These are phyloP conservation scores for Epinotia brunnichana DNA, from an alignment of 2,888 invertebrate species.

Conservation along the genomic window DNA sequence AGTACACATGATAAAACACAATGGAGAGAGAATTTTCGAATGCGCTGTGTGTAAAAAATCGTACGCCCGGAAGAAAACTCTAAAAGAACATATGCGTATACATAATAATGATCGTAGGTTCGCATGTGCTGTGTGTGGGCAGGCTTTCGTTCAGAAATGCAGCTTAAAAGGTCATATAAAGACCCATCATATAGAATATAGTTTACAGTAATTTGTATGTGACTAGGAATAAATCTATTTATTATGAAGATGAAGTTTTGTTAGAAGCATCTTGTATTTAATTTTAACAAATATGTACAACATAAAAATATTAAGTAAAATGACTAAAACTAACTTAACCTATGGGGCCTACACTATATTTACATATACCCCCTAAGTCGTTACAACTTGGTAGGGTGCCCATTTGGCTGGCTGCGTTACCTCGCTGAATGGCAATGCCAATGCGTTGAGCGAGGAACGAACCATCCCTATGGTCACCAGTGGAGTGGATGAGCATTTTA, in stretches of 20 bases:
- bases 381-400: no score
- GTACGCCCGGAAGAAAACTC: slow-evolving; percentile 62
- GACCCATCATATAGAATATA: slow-evolving; percentile 53
- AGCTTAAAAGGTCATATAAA: slow-evolving; percentile 76
- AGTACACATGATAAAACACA: slow-evolving; percentile 46
- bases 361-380: no score
- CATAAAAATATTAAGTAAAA: no score
- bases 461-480: no score
- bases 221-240: not conserved
- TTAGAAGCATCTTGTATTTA: no score
- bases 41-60: slow-evolving; percentile 51
- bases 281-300: no score
- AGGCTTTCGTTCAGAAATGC: slow-evolving; percentile 76
- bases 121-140: slow-evolving; percentile 74
- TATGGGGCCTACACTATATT: no score
- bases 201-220: slow-evolving; percentile 30
- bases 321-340: no score
- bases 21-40: slow-evolving; percentile 42
- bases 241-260: not conserved
- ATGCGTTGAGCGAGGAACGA: no score
- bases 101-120: slow-evolving; percentile 69
- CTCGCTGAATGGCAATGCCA: no score
- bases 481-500: no score
- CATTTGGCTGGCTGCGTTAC: no score
- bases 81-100: slow-evolving; percentile 63